A percentile compares a stretch with the other conserved stretches of the same genome.
Conservation (phyloP, 1,140 invertebrate genomes). For the Tetragnatha versicolor region DNA sequence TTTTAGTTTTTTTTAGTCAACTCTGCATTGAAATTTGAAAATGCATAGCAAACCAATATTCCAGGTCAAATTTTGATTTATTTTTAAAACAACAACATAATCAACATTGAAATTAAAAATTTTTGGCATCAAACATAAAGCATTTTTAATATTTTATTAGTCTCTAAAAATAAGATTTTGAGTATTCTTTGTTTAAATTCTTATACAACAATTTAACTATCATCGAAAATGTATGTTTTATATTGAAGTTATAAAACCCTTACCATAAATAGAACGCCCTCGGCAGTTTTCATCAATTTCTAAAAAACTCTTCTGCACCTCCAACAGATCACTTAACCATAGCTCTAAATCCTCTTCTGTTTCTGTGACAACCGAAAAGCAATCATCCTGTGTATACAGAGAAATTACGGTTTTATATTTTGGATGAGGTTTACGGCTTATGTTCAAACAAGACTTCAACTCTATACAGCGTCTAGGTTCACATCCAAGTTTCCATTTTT, state of each 20-base stretch:
- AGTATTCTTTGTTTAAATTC: background rate
- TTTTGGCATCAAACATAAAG: too few species aligned
- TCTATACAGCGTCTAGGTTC: slow-evolving; percentile 79
- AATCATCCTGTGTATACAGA: slow-evolving; percentile 87
- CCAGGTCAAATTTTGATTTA: too few species aligned
- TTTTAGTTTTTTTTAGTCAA: background rate
- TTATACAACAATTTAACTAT: background rate
- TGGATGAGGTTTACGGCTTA: slow-evolving; percentile 76
- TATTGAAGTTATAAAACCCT: too few species aligned
- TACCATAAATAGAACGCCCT: slow-evolving; percentile 61
- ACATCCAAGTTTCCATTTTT: slow-evolving; percentile 79
- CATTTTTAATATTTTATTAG: background rate
- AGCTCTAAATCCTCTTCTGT: slow-evolving; percentile 79
- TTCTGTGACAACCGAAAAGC: slow-evolving; percentile 82
- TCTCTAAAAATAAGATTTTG: background rate
- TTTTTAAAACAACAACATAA: too few species aligned
- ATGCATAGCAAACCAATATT: too few species aligned
- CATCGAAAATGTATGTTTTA: background rate
- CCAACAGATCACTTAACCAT: slow-evolving; percentile 81
- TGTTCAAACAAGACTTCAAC: slow-evolving; percentile 87
- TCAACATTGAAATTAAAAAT: too few species aligned
- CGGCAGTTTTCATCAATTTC: slow-evolving; percentile 70
- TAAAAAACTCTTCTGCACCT: slow-evolving; percentile 71
- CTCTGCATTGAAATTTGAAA: background rate
- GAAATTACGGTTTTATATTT: slow-evolving; percentile 87